Percentiles rank a stretch among this genome's conserved stretches.
Conservation (phyloP, 2,113 vertebrate species). For the Colinus virginianus region DNA sequence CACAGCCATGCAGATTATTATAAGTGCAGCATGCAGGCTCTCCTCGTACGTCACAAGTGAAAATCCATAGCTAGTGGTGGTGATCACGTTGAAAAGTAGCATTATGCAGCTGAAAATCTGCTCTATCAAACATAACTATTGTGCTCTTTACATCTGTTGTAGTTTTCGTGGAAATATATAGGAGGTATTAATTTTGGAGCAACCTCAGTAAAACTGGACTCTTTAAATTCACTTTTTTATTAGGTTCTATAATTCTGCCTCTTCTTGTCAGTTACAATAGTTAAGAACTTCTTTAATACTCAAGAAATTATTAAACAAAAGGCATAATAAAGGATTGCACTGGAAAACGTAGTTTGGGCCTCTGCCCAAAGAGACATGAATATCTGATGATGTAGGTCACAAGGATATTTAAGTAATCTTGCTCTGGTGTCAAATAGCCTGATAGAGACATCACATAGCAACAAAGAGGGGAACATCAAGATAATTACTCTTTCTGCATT, state of each 20-base stretch:
- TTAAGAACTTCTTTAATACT: not conserved
- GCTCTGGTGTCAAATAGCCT: not conserved
- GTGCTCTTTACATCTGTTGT: too few species aligned
- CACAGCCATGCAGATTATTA: too few species aligned
- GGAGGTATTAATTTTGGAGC: too few species aligned
- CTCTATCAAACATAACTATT: too few species aligned
- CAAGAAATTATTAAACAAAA: not conserved
- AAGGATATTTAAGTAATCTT: not conserved
- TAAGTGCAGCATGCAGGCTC: too few species aligned
- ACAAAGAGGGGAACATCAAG: not conserved
- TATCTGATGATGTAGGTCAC: not conserved
- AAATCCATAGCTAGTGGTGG: too few species aligned
- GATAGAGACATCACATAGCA: not conserved
- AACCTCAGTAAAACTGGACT: not conserved
- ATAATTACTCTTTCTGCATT: not conserved
- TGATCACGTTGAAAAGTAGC: too few species aligned
- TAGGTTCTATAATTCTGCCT: not conserved
- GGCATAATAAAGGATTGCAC: not conserved
- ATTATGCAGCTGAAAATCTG: too few species aligned
- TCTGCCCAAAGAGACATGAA: rapidly evolving
- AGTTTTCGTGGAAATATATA: too few species aligned
- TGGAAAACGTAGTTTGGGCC: not conserved
- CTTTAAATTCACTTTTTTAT: not conserved
- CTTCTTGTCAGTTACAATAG: not conserved
- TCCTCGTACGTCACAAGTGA: too few species aligned